A percentile compares a stretch with the other conserved stretches of the same genome.
These are phyloP conservation scores for Gastrophysa polygoni DNA, from an alignment of 2,888 invertebrate species.

Conservation along the genomic window DNA sequence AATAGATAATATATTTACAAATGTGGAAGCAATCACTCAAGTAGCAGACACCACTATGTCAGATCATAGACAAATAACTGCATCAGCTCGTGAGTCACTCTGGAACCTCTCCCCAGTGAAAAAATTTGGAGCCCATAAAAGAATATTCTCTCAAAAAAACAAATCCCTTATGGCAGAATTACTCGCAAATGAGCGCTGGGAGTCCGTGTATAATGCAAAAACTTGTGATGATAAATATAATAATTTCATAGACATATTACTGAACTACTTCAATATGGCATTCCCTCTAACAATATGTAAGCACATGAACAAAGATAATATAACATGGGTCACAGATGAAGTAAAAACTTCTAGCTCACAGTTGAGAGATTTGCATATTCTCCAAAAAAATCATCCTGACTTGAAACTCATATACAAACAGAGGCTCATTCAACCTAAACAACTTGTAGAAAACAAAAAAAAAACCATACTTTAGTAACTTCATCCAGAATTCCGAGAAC, in stretches of 20 bases:
- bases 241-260: not conserved
- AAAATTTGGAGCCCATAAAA: not conserved
- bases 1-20: not conserved
- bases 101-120: too few relatives aligned
- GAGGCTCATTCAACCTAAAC: not conserved
- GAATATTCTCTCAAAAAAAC: not conserved
- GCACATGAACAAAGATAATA: not conserved
- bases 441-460: conserved; percentile 1
- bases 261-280: not conserved
- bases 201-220: not conserved
- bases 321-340: not conserved
- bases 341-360: not conserved
- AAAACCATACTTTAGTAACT: conserved; percentile 5
- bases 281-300: not conserved
- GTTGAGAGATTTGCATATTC: not conserved
- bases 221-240: not conserved
- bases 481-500: not conserved
- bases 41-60: not conserved
- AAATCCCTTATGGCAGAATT: not conserved
- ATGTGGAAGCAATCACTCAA: not conserved
- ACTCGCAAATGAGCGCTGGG: not conserved
- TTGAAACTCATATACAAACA: not conserved
- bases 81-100: not conserved
- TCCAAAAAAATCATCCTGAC: not conserved
- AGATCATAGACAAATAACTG: not conserved